Base-by-base conservation (phyloP, 2,113 vertebrate genomes). In the Paratilapia polleni region DNA sequence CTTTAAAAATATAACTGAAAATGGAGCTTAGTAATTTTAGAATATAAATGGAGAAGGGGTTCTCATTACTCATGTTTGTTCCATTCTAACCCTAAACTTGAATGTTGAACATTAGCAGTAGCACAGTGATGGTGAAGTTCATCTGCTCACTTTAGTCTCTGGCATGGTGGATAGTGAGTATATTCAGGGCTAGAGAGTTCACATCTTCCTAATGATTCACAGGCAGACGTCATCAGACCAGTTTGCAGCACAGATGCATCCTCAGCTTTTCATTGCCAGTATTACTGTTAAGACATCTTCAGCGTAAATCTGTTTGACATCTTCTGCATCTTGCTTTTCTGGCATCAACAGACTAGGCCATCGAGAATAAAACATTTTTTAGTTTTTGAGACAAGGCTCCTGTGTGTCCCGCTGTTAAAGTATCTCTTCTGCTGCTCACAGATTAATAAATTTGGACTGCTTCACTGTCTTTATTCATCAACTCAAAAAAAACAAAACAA, bases 201-300 rank as follows among this genome's bases (percentile, higher is more conserved):
- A 77, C 43, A 77, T 83, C 66, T 54, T 82, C 28, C 60, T 28
- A 38, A 36, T 38, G 49, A 36, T 38, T 82, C 57, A 59, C 7
- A 54, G 54, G 19, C 28, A 68, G n/a, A 31, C 2, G 1, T 56
- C 43, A 73, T 5, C 34, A 59, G 61, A 61, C 8, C 28, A 75
- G 28, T 83, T 82, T 64, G 85, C 76, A 78, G 81, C 59, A 83
- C 59, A 80, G 80, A 87, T 68, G 52, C 52, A 75, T 24, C 38
- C 43, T 66, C 54, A 68, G 66, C 68, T 68, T 76, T 76, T 56
- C 28, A 22, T 34, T 73, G 15, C 24, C 36, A 20, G 10, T 61
- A 31, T 79, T 15, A 41, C 17, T 75, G 31, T 79, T 60, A n/a
- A 12, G 28, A 76, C 1, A 3, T 12, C 78, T 66, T 77, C 4